A percentile compares a stretch with the other conserved stretches of the same genome.
Conservation (phyloP, 2,888 invertebrate genomes). For the Drosophila vallismaia region DNA sequence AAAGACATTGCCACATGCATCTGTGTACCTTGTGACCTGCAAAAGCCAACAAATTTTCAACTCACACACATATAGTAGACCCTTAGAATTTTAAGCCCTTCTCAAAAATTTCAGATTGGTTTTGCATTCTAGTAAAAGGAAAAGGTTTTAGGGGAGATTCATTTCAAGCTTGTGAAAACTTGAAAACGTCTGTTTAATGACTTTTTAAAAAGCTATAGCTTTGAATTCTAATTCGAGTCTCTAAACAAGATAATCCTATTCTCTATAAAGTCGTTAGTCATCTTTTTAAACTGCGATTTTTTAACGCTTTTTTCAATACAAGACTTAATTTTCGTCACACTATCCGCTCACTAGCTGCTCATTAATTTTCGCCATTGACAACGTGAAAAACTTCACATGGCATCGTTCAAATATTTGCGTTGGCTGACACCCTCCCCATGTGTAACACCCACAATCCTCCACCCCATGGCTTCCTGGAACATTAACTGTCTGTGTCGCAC, state of each 20-base stretch:
- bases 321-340: neutral
- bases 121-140: neutral
- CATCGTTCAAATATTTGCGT: slow-evolving; percentile 69
- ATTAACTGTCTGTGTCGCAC: slow-evolving; percentile 55
- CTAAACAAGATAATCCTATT: too few relatives aligned
- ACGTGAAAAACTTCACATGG: slow-evolving; percentile 43
- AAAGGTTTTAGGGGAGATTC: neutral
- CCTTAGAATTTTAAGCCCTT: neutral
- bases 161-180: too few relatives aligned
- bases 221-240: too few relatives aligned
- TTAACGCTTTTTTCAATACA: slow-evolving; percentile 26
- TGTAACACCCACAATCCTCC: neutral
- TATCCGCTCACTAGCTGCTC: slow-evolving; percentile 1
- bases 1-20: slow-evolving; percentile 19
- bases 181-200: too few relatives aligned
- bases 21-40: slow-evolving; percentile 33
- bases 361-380: slow-evolving; percentile 16
- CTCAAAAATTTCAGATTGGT: neutral
- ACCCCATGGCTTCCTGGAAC: slow-evolving; percentile 11
- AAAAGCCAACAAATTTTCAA: slow-evolving; percentile 4
- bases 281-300: slow-evolving; percentile 31
- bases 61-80: slow-evolving; percentile 1
- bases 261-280: too few relatives aligned
- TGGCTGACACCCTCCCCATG: slow-evolving; percentile 16
- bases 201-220: too few relatives aligned